phyloP scores from a whole-genome alignment of 2,888 invertebrate genomes.

The Mimumesa dahlbomi region DNA sequence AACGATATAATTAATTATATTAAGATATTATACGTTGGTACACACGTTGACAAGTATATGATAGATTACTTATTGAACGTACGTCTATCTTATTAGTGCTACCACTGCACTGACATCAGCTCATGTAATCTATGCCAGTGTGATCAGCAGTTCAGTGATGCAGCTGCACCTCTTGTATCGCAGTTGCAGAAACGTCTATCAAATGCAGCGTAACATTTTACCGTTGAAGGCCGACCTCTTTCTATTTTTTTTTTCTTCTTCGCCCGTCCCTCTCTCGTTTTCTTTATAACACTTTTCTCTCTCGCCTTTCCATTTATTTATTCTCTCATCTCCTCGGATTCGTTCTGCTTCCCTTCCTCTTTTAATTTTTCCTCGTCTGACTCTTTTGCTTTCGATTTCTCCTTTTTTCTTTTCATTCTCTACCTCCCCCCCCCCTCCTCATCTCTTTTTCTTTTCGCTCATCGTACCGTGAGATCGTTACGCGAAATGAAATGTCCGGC shows the following conservation, averaged over 20 bases:
- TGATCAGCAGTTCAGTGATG: constrained; percentile 24
- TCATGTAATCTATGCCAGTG: constrained; percentile 18
- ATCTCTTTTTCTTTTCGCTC: no score
- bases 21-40: no score
- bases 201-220: constrained; percentile 37
- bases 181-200: constrained; percentile 12
- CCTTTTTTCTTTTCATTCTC: neutral
- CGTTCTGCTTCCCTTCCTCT: neutral
- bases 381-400: neutral
- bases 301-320: neutral
- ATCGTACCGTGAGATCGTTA: neutral
- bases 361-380: neutral
- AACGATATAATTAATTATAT: no score
- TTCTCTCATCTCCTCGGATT: neutral
- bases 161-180: constrained; percentile 20
- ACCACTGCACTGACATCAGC: constrained; percentile 24
- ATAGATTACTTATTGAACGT: neutral
- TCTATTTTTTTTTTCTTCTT: neutral
- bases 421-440: neutral
- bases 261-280: neutral
- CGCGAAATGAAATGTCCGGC: constrained; percentile 9
- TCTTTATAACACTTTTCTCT: neutral
- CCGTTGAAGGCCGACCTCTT: constrained; percentile 38
- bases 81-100: constrained; percentile 22
- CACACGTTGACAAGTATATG: neutral